Conservation (phyloP, 1,140 invertebrate genomes). For the Platyscapa corneri region DNA sequence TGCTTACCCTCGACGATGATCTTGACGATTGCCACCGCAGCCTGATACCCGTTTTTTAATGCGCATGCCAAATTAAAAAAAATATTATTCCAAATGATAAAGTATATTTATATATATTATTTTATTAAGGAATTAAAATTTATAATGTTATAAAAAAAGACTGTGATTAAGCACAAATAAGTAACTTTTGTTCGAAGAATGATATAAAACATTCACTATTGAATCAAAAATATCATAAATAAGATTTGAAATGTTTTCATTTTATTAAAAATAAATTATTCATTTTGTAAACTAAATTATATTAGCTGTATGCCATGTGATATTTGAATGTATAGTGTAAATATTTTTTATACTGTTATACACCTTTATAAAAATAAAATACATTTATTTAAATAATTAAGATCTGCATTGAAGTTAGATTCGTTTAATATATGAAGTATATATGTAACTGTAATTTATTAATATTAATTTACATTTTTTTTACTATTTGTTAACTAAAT, state of each 20-base stretch:
- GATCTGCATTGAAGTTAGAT: not conserved
- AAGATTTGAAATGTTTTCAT: too few species aligned
- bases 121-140: not conserved
- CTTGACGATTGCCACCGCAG: slow-evolving; percentile 79
- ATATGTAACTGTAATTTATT: not conserved
- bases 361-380: not conserved
- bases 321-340: not conserved
- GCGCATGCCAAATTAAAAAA: not conserved
- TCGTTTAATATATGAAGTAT: not conserved
- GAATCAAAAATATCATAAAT: too few species aligned
- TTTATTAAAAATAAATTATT: too few species aligned
- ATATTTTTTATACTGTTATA: slow-evolving; percentile 3
- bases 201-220: too few species aligned
- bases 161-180: slow-evolving; percentile 11
- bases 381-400: not conserved
- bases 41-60: slow-evolving; percentile 86
- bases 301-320: not conserved
- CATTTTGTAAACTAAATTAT: not conserved
- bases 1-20: slow-evolving; percentile 89
- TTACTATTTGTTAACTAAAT: too few species aligned
- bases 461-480: not conserved
- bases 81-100: slow-evolving; percentile 12
- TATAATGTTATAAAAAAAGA: slow-evolving; percentile 19
- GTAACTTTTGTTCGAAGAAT: too few species aligned
- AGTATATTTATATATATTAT: not conserved